Conservation (phyloP, 2,113 vertebrate species). For the Dipodomys ordii region DNA sequence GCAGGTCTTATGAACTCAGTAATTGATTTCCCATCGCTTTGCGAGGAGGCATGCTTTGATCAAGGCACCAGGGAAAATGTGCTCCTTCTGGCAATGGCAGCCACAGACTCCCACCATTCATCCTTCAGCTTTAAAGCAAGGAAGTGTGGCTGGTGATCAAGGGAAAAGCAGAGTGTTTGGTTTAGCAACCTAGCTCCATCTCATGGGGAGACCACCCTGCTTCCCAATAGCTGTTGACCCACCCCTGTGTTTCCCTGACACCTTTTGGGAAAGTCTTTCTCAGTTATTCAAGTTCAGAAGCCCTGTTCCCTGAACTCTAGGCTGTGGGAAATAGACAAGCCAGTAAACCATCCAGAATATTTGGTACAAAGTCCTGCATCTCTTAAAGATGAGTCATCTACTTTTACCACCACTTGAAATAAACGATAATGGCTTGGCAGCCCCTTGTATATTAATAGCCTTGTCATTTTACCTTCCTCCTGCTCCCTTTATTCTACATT, state of each 20-base stretch:
- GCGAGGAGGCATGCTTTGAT: background rate
- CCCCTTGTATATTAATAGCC: conserved; percentile 63
- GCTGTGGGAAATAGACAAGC: background rate
- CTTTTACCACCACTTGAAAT: conserved; percentile 58
- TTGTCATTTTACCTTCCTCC: conserved; percentile 72
- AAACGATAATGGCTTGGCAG: conserved; percentile 60
- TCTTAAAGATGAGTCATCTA: conserved; percentile 54
- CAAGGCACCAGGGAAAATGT: background rate
- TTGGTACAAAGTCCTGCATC: conserved; percentile 53
- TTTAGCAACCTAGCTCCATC: background rate
- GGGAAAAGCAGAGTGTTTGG: background rate
- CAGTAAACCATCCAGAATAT: conserved; percentile 33
- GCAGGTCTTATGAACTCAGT: background rate
- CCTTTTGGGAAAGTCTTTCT: conserved; percentile 1
- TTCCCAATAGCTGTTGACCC: background rate
- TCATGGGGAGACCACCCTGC: background rate
- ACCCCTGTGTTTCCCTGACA: background rate
- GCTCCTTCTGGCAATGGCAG: background rate
- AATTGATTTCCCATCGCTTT: background rate
- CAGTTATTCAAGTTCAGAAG: conserved; percentile 17
- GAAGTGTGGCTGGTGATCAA: background rate
- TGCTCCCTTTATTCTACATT: conserved; percentile 58
- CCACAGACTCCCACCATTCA: background rate
- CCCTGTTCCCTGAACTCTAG: conserved; percentile 16
- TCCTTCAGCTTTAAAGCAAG: background rate